These are phyloP conservation scores for Eurystomus gularis DNA, from an alignment of 2,113 vertebrate genomes.

Conservation along the genomic window DNA sequence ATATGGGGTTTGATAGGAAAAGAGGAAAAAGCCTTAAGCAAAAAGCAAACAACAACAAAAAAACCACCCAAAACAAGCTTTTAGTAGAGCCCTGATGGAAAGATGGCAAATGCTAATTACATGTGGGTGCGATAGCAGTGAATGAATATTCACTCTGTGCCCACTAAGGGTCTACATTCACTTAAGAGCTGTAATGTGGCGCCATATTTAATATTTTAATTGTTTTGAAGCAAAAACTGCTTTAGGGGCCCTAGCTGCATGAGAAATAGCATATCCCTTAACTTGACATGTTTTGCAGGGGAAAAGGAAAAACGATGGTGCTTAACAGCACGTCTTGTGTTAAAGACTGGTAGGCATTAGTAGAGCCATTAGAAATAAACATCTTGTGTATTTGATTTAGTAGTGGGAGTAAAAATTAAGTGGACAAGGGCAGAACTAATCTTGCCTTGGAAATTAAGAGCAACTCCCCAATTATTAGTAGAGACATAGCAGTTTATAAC, in stretches of 20 bases:
- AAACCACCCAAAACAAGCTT: slow-evolving; percentile 7
- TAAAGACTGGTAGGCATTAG: neutral
- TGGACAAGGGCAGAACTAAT: neutral
- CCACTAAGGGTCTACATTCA: neutral
- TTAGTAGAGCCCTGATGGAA: slow-evolving; percentile 32
- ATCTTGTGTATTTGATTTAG: neutral
- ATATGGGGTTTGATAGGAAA: neutral
- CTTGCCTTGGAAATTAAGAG: neutral
- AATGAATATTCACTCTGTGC: slow-evolving; percentile 21
- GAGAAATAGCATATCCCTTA: neutral
- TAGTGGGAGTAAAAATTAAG: neutral
- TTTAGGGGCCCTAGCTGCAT: neutral
- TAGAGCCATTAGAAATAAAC: neutral
- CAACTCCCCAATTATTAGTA: neutral
- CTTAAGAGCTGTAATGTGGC: slow-evolving; percentile 7
- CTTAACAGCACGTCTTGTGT: neutral
- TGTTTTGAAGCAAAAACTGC: neutral
- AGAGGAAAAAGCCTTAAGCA: neutral
- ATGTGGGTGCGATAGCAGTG: slow-evolving; percentile 22
- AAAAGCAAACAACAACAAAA: no score
- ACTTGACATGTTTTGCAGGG: rapidly evolving
- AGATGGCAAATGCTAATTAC: slow-evolving; percentile 23
- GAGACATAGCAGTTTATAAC: neutral
- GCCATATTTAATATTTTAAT: neutral
- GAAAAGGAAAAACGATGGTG: neutral